These are phyloP conservation scores for Acomys russatus DNA, from an alignment of 2,797 vertebrate species.

Conservation along the genomic window DNA sequence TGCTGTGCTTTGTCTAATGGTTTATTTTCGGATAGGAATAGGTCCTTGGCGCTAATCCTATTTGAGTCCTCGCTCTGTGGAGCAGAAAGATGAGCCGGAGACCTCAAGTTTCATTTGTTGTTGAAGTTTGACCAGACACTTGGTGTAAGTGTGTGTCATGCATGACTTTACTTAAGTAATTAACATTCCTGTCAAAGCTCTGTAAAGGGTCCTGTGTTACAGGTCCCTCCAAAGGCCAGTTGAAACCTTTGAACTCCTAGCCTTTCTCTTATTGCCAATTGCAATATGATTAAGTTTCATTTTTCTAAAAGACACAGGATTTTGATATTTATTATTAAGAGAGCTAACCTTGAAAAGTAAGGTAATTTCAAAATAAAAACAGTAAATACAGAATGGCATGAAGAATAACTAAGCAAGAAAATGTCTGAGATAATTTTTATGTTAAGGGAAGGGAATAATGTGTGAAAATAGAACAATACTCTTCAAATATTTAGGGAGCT, in stretches of 20 bases:
- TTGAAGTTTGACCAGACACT: slow-evolving; percentile 81
- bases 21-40: slow-evolving; percentile 80
- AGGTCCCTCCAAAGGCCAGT: slow-evolving; percentile 68
- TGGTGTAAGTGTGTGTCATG: slow-evolving; percentile 68
- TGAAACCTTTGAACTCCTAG: slow-evolving; percentile 82
- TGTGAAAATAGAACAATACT: neutral
- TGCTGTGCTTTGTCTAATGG: slow-evolving; percentile 71
- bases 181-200: slow-evolving; percentile 86
- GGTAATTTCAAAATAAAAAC: slow-evolving; percentile 64
- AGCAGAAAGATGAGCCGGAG: slow-evolving; percentile 80
- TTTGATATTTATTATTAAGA: slow-evolving; percentile 80
- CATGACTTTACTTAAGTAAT: slow-evolving; percentile 77
- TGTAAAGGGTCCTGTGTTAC: slow-evolving; percentile 72
- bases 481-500: neutral
- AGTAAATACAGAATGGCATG: neutral
- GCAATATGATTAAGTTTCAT: slow-evolving; percentile 76
- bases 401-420: neutral
- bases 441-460: slow-evolving; percentile 13
- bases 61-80: slow-evolving; percentile 26
- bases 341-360: slow-evolving; percentile 60
- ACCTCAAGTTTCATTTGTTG: slow-evolving; percentile 77
- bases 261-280: slow-evolving; percentile 68
- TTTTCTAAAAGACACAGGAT: slow-evolving; percentile 65
- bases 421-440: slow-evolving; percentile 49
- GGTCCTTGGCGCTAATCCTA: slow-evolving; percentile 74